These are phyloP conservation scores for Dasyprocta punctata DNA, from an alignment of 2,113 vertebrate species.

Conservation along the genomic window DNA sequence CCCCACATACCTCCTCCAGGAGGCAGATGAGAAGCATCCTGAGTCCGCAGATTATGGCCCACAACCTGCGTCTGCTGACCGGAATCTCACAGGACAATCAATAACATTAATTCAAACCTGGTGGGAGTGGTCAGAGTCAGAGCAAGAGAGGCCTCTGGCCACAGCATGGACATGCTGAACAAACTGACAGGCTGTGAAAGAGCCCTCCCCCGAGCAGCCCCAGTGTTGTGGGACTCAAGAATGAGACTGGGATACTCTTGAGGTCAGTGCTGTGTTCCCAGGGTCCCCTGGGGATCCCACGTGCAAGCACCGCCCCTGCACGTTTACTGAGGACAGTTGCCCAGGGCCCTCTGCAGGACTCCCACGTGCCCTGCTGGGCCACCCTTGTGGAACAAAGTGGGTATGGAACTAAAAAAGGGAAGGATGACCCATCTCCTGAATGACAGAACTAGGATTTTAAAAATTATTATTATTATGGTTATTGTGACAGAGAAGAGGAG, in stretches of 20 bases:
- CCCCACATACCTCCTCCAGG: slow-evolving; percentile 94
- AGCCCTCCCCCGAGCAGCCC: slow-evolving; percentile 52
- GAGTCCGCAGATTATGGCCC: slow-evolving; percentile 98
- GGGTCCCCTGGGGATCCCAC: fast-evolving
- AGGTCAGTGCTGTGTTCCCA: background rate
- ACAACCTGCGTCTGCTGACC: slow-evolving; percentile 96
- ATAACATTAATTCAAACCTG: slow-evolving; percentile 87
- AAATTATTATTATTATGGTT: slow-evolving; percentile 70
- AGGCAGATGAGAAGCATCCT: slow-evolving; percentile 93
- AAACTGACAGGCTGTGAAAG: slow-evolving; percentile 83
- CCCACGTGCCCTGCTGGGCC: background rate
- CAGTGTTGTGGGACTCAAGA: background rate
- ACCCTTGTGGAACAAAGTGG: background rate
- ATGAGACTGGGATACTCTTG: background rate
- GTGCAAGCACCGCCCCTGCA: background rate
- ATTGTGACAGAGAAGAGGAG: slow-evolving; percentile 76
- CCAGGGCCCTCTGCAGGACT: background rate
- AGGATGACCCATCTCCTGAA: slow-evolving; percentile 37
- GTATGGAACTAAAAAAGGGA: background rate
- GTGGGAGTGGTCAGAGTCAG: slow-evolving; percentile 58
- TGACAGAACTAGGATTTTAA: slow-evolving; percentile 67
- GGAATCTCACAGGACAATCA: slow-evolving; percentile 94
- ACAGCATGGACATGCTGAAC: slow-evolving; percentile 76
- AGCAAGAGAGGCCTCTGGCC: slow-evolving; percentile 66
- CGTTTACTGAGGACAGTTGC: background rate